Conservation (phyloP, 2,113 vertebrate species). For the Lanius collurio region DNA sequence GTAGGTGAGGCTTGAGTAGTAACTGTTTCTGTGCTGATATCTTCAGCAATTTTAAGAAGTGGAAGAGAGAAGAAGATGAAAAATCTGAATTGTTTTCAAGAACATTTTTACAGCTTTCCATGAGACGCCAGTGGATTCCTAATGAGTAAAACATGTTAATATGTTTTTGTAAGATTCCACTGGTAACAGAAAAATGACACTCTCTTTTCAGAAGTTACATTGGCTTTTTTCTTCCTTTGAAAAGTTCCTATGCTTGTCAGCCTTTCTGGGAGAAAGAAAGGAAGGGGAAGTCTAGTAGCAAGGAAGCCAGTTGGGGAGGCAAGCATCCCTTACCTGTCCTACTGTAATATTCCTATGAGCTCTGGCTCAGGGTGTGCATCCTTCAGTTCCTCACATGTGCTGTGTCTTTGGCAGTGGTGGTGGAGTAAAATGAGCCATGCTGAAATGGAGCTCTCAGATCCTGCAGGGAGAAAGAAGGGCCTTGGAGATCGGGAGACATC, state of each 20-base stretch:
- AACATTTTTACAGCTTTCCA: constrained; percentile 2
- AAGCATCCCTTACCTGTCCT: background rate
- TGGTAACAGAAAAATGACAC: background rate
- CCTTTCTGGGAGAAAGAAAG: background rate
- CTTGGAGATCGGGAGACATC: background rate
- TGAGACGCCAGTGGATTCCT: background rate
- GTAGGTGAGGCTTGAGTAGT: constrained; percentile 3
- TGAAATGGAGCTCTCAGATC: background rate
- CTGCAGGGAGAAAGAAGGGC: background rate
- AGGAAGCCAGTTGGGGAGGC: background rate
- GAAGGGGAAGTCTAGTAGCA: background rate
- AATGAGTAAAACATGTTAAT: constrained; percentile 37
- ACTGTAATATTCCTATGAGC: background rate
- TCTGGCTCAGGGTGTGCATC: background rate
- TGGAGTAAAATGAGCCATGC: background rate
- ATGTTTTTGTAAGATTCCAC: constrained; percentile 14
- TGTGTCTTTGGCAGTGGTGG: background rate
- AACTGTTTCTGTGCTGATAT: constrained; percentile 3
- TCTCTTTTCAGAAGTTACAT: background rate
- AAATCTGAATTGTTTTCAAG: constrained; percentile 17
- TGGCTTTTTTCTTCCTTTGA: background rate
- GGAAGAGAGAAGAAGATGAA: background rate
- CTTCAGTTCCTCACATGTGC: background rate
- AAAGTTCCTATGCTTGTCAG: background rate
- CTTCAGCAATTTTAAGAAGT: background rate